Evolutionary conservation across 1,140 invertebrate species (phyloP), one percentile per base, ranked within the genome.

Genomic region (Carcinoscorpius rotundicauda): DNA sequence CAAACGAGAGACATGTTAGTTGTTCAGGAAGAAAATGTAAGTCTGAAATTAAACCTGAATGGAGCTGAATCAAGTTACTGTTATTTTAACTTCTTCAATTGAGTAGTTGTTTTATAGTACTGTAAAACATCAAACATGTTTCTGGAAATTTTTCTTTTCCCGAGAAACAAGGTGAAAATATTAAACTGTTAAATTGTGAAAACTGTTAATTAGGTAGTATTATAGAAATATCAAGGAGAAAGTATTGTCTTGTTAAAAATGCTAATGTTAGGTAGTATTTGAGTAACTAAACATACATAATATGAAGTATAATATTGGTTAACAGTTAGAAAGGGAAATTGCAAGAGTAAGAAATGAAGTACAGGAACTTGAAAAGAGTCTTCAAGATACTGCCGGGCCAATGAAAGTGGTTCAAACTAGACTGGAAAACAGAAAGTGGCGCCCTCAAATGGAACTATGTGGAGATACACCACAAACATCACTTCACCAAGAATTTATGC

Each of bases 351-450:
- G 62, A 5, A 58, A 51, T 29, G 66, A 65, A 49, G 60, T 65
- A 57, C 6, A 51, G 6, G 58, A 10, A 5, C 53, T 68, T 3
- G 66, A 68, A 51, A 60, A 60, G 11, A 49, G 58, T 3, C 48
- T 60, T 5, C 5, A 59, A 9, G 49, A 5, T 0, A 52, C 60
- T 0, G 48, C 57, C 0, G 52, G 56, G 3, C 60, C 58, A 11
- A 5, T 68, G 49, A 68, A 68, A 50, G 10, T 68, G 49, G 61
- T 52, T 3, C 66, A 68, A 6, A 68, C 66, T 6, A 49, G 66
- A 4, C 3, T 68, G 57, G 66, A 68, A 51, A 51, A 51, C n/a
- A 53, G 66, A 48, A 68, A 68, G 50, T 51, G 5, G 0, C 48
- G 66, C 10, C 64, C 66, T 3, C 9, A 58, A 57, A 51, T 68